These are phyloP conservation scores for Manis crassicaudata DNA, from an alignment of 2,797 vertebrate species.

Conservation along the genomic window DNA sequence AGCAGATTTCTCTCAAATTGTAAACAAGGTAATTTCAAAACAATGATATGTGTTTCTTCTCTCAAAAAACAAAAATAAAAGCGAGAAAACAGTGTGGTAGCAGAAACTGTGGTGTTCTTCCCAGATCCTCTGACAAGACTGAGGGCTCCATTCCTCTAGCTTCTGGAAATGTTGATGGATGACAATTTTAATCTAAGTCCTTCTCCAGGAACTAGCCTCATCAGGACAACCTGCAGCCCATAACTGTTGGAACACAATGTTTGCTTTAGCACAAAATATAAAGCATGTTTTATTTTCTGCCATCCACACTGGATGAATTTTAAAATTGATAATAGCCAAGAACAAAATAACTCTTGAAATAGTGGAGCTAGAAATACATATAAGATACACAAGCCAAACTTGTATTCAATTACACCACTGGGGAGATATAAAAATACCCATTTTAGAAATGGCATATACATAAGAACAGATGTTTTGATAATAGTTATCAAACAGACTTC, in stretches of 20 bases:
- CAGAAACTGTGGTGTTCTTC: neutral
- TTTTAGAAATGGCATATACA: neutral
- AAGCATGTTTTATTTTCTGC: neutral
- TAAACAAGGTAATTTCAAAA: neutral
- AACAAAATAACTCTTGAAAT: neutral
- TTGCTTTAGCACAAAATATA: neutral
- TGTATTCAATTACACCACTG: neutral
- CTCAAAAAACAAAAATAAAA: neutral
- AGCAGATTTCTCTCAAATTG: neutral
- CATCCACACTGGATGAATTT: neutral
- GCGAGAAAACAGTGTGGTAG: neutral
- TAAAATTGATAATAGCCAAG: neutral
- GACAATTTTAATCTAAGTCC: neutral
- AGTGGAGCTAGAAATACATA: neutral
- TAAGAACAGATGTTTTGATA: neutral
- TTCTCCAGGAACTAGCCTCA: neutral
- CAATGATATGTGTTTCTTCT: neutral
- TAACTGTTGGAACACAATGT: neutral
- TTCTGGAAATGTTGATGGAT: neutral
- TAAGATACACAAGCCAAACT: neutral
- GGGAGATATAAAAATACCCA: neutral
- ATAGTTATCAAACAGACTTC: slow-evolving; percentile 37
- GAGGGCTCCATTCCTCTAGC: neutral
- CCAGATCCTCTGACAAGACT: neutral
- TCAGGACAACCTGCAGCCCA: neutral